These are phyloP conservation scores for Cecropterus lyciades DNA, from an alignment of 1,140 invertebrate genomes.

Conservation along the genomic window DNA sequence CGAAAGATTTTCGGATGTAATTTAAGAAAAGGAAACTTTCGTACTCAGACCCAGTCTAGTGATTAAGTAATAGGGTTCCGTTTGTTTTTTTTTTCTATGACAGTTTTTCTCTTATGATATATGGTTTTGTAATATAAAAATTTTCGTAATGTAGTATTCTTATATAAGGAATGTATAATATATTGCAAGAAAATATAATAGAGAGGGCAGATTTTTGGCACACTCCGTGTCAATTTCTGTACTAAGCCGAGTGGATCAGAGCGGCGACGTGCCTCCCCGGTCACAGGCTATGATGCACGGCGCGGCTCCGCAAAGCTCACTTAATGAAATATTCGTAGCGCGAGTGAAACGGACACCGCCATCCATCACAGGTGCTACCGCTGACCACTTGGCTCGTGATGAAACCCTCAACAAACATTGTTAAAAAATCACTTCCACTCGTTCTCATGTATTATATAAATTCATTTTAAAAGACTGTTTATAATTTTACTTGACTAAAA, in stretches of 20 bases:
- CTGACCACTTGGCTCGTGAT: constrained; percentile 47
- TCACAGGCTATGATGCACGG: constrained; percentile 66
- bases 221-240: constrained; percentile 73
- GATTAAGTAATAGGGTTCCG: constrained; percentile 20
- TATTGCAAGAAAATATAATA: not conserved
- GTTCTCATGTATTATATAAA: no score
- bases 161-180: no score
- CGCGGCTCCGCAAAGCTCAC: constrained; percentile 59
- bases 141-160: not conserved
- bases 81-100: not conserved
- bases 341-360: constrained; percentile 68
- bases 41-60: constrained; percentile 9
- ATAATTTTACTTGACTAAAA: no score
- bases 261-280: constrained; percentile 62
- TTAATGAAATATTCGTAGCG: constrained; percentile 81
- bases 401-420: not conserved
- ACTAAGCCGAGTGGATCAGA: constrained; percentile 74
- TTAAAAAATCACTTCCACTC: not conserved
- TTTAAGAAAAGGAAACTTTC: constrained; percentile 27
- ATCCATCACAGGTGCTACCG: constrained; percentile 71
- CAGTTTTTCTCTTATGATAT: not conserved
- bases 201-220: constrained; percentile 41
- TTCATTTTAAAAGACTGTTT: no score
- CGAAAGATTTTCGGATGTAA: constrained; percentile 36
- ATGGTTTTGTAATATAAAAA: not conserved